These are phyloP conservation scores for Resseliella maxima DNA, from an alignment of 2,888 invertebrate species.

Conservation along the genomic window DNA sequence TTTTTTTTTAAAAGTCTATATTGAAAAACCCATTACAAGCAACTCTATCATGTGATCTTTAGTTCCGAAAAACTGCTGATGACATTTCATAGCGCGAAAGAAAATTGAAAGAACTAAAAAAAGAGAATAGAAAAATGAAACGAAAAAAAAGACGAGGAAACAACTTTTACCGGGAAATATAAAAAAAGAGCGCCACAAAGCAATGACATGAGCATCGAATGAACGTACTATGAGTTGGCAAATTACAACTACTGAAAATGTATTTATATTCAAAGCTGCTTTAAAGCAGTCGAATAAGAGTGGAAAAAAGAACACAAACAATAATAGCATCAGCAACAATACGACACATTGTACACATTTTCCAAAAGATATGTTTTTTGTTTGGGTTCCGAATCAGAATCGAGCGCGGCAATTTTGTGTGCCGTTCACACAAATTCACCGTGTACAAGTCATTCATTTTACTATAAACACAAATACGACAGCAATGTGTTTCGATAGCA, in stretches of 20 bases:
- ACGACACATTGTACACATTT: neutral
- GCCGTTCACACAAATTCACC: no score
- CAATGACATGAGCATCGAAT: conserved; percentile 12
- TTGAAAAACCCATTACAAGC: conserved; percentile 26
- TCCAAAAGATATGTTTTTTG: neutral
- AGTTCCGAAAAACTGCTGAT: conserved; percentile 20
- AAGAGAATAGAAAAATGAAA: neutral
- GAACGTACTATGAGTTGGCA: conserved; percentile 21
- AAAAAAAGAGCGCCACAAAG: neutral
- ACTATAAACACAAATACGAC: no score
- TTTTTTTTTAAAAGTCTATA: neutral
- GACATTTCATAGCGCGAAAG: conserved; percentile 31
- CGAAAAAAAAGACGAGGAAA: neutral
- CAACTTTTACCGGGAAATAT: neutral
- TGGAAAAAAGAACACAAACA: neutral
- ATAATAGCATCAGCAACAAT: no score
- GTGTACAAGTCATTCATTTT: no score
- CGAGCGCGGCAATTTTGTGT: no score
- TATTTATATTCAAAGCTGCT: neutral
- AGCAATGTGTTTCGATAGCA: no score
- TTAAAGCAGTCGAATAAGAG: neutral
- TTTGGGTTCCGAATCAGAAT: no score
- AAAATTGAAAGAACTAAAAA: neutral
- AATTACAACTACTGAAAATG: neutral
- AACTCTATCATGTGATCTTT: conserved; percentile 29